These are phyloP conservation scores for Phalloptychus januarius DNA, from an alignment of 2,797 vertebrate species.

Conservation along the genomic window DNA sequence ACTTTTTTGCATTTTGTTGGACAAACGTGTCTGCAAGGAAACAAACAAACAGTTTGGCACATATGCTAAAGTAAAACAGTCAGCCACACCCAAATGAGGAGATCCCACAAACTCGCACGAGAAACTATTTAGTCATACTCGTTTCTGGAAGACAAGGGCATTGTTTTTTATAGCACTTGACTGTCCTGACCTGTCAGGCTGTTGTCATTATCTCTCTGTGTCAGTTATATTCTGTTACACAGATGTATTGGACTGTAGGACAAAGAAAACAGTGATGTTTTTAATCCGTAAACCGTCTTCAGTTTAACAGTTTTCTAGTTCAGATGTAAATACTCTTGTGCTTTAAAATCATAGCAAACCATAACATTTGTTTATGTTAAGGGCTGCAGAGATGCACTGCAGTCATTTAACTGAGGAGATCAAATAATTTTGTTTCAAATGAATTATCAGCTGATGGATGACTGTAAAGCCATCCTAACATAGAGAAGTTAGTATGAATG, in stretches of 20 bases:
- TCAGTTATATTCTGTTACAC: neutral
- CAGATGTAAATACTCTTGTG: neutral
- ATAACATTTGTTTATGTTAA: neutral
- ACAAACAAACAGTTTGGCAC: constrained; percentile 2
- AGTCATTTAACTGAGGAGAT: neutral
- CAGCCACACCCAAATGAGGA: constrained; percentile 33
- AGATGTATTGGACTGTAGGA: neutral
- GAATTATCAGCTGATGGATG: neutral
- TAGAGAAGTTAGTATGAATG: too few relatives aligned
- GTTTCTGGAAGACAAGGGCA: neutral
- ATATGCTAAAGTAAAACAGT: constrained; percentile 11
- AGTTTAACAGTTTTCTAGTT: neutral
- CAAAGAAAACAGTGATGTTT: neutral
- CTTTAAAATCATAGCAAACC: neutral
- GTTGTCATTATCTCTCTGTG: neutral
- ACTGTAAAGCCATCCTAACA: too few relatives aligned
- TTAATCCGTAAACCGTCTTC: neutral
- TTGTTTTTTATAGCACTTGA: neutral
- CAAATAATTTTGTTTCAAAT: neutral
- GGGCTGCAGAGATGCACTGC: neutral
- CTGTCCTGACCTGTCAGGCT: neutral
- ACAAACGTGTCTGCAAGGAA: neutral
- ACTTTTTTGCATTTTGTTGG: neutral
- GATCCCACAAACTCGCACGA: neutral
- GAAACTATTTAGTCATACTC: neutral